Percentiles rank a stretch among this genome's conserved stretches.
Conservation (phyloP, 35 echinoderm and acorn worm genomes). For the Patiria miniata region DNA sequence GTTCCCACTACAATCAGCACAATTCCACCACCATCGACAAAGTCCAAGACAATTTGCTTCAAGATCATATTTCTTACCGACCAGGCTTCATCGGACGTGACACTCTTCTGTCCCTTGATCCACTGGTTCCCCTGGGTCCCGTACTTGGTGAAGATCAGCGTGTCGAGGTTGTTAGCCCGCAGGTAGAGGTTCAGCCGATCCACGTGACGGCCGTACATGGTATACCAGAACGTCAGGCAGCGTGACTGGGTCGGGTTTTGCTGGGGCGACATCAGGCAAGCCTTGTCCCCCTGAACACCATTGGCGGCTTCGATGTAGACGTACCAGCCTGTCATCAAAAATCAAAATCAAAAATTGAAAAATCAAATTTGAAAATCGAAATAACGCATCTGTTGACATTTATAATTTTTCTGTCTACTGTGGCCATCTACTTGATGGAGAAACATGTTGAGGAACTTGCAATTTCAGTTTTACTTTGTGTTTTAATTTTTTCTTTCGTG, state of each 20-base stretch:
- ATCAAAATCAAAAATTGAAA: no score
- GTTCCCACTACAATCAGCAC: no score
- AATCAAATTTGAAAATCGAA: no score
- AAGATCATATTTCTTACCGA: conserved; percentile 30
- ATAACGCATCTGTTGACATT: no score
- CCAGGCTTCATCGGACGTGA: conserved; percentile 36
- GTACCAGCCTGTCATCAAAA: conserved; percentile 52
- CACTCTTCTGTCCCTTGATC: conserved; percentile 51
- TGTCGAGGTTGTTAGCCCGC: conserved; percentile 26
- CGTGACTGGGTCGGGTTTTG: conserved; percentile 36
- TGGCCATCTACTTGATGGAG: no score
- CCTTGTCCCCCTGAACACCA: conserved; percentile 44
- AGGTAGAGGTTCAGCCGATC: conserved; percentile 73
- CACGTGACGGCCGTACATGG: conserved; percentile 86
- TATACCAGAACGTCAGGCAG: conserved; percentile 79
- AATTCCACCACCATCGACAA: no score
- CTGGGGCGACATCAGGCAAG: conserved; percentile 43
- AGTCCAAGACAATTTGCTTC: no score
- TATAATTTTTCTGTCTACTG: no score
- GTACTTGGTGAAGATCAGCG: conserved; percentile 72
- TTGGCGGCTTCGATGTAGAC: conserved; percentile 66
- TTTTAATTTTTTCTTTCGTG: no score
- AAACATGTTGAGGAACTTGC: no score
- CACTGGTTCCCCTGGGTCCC: conserved; percentile 89
- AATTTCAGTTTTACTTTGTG: no score